phyloP scores from a whole-genome alignment of 1,140 invertebrate genomes.

The Phymorhynchus buccinoides region DNA sequence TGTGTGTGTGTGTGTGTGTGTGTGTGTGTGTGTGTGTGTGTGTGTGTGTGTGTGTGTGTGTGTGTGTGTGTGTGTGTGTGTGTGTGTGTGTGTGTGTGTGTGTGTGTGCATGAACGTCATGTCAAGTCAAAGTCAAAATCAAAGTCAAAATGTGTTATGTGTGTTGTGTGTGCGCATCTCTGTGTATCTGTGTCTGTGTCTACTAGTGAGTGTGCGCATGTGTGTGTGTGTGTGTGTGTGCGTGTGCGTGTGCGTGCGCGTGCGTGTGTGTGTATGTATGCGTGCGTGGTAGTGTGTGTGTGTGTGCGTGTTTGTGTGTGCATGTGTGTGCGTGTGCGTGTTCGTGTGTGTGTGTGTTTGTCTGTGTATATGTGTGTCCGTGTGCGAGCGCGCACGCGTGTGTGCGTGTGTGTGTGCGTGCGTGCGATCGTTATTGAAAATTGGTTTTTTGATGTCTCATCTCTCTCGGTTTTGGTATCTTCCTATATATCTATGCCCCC shows the following conservation, averaged over 20 bases:
- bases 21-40: background rate
- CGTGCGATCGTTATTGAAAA: background rate
- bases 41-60: background rate
- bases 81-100: background rate
- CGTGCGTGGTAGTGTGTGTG: too few species aligned
- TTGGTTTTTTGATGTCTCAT: background rate
- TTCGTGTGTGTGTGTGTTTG: too few species aligned
- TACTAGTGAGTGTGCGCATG: background rate
- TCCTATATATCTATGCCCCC: too few species aligned
- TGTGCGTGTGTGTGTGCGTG: background rate
- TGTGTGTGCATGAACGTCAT: too few species aligned
- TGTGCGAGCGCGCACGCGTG: background rate
- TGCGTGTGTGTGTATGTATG: background rate
- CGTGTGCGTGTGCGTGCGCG: background rate
- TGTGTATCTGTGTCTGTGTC: background rate
- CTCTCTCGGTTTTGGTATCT: background rate
- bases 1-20: background rate
- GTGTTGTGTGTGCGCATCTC: too few species aligned
- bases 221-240: background rate
- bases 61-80: background rate
- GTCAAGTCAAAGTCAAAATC: too few species aligned
- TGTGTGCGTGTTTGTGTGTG: background rate
- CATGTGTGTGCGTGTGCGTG: too few species aligned
- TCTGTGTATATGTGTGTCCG: background rate
- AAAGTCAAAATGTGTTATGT: too few species aligned